Evolutionary conservation across 2,797 vertebrate genomes (phyloP), one percentile per base, ranked within the genome.

Genomic region (Malacoraja senta): DNA sequence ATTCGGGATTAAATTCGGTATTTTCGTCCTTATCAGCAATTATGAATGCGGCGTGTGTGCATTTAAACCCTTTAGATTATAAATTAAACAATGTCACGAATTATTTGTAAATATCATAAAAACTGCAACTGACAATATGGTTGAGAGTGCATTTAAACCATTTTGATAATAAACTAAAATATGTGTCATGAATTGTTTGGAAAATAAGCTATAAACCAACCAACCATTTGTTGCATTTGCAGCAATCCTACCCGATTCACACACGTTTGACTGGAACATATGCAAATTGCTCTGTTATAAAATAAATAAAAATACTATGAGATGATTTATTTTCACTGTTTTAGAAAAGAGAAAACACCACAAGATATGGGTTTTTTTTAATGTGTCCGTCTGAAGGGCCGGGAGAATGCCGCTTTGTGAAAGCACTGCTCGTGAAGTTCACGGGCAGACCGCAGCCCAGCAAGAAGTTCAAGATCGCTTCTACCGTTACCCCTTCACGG

Each of bases 391-490:
- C 10, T 65, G 29, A 63, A 17, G 61, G n/a, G 19, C 13, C 29
- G 32, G 35, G 63, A 88, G 61, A 21, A 88, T 88, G n/a, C 61
- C 9, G 8, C 2, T 88, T 21, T 26, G 17, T 24, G 21, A 68
- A 35, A 17, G 32, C 13, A 21, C 84, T 6, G 84, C n/a, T 88
- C 84, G 84, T 86, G 32, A 68, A 88, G 84, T 68, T 88, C 84
- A 88, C n/a, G 63, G 84, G n/a, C 63, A 65, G 29, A 88, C 53
- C 2, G 83, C 83, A 86, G 83, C 83, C 58, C 29, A 92, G 65
- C 71, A 92, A 76, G 72, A 92, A 76, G 72, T 76, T 91, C 90
- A 91, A 72, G 90, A 91, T 74, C 38, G 71, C 68, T 74, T 10
- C 72, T 35, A 91, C 35, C 32, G 8, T 72, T 91, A 91, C 65